A percentile compares a stretch with the other conserved stretches of the same genome.
Evolutionary conservation across 2,113 vertebrate genomes (phyloP).

Genomic region (Mesembrinibis cayennensis): DNA sequence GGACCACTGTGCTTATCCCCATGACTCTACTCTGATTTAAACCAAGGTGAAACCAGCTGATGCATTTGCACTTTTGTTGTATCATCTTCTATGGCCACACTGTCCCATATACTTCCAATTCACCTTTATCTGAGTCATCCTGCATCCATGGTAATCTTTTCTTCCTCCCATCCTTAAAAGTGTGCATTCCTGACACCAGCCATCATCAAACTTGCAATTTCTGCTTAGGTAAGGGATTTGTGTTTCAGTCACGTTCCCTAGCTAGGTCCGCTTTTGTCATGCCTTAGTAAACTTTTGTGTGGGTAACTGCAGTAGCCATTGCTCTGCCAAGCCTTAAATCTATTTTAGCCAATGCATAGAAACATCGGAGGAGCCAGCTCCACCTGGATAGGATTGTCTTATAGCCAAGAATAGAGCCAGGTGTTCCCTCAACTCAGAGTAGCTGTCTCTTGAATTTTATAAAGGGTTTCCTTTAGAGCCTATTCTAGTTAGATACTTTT

Average conservation of each 20-base stretch:
- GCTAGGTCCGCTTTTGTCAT: background rate
- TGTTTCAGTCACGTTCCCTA: background rate
- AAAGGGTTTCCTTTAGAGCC: background rate
- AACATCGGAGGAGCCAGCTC: background rate
- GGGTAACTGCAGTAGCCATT: background rate
- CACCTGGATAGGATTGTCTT: background rate
- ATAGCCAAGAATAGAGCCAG: background rate
- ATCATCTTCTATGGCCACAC: background rate
- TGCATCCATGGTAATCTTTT: background rate
- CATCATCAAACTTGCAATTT: background rate
- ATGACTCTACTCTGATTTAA: background rate
- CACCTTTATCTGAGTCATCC: background rate
- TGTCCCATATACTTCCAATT: background rate
- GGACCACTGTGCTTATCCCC: background rate
- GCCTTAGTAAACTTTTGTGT: background rate
- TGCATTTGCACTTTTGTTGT: background rate
- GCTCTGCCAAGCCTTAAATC: background rate
- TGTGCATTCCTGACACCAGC: background rate
- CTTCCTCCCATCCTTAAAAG: background rate
- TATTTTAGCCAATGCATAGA: background rate
- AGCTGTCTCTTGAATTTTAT: background rate
- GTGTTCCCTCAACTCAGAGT: background rate
- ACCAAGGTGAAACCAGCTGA: background rate
- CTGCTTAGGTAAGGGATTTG: background rate
- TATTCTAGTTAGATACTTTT: background rate